Evolutionary conservation across 2,797 vertebrate species (phyloP).

Genomic region (Helostoma temminkii): DNA sequence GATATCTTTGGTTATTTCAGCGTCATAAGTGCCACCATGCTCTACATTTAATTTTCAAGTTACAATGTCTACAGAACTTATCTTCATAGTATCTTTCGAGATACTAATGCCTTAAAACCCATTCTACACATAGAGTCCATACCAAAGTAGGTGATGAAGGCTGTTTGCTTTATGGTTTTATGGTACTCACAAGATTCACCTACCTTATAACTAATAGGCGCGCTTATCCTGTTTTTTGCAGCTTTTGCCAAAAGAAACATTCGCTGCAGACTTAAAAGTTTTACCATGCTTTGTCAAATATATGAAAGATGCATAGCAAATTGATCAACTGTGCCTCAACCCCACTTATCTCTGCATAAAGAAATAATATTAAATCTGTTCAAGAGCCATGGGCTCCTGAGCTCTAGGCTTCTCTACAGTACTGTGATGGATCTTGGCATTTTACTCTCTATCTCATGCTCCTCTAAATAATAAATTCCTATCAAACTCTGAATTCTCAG

Average conservation of each 20-base stretch:
- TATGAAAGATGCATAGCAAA: conserved; percentile 66
- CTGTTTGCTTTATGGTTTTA: conserved; percentile 60
- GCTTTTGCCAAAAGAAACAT: conserved; percentile 55
- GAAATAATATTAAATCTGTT: conserved; percentile 61
- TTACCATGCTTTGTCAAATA: conserved; percentile 57
- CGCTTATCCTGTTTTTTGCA: conserved; percentile 16
- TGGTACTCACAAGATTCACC: conserved; percentile 13
- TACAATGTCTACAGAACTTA: conserved; percentile 60
- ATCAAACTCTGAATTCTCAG: conserved; percentile 67
- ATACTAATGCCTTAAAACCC: conserved; percentile 86
- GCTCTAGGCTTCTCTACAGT: conserved; percentile 52
- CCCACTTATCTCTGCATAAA: conserved; percentile 54
- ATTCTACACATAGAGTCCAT: conserved; percentile 70
- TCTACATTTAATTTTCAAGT: conserved; percentile 65
- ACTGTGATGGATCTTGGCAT: conserved; percentile 72
- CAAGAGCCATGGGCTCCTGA: conserved; percentile 51
- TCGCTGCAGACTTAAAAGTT: conserved; percentile 42
- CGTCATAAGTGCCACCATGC: conserved; percentile 68
- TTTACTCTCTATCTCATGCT: conserved; percentile 74
- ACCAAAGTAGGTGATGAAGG: conserved; percentile 83
- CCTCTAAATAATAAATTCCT: conserved; percentile 84
- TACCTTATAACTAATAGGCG: neutral
- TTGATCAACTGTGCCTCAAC: conserved; percentile 75
- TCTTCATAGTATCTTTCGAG: conserved; percentile 71
- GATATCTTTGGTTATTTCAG: conserved; percentile 63